Base-by-base conservation (phyloP, 2,113 vertebrate genomes). In the Gymnorhina tibicen region DNA sequence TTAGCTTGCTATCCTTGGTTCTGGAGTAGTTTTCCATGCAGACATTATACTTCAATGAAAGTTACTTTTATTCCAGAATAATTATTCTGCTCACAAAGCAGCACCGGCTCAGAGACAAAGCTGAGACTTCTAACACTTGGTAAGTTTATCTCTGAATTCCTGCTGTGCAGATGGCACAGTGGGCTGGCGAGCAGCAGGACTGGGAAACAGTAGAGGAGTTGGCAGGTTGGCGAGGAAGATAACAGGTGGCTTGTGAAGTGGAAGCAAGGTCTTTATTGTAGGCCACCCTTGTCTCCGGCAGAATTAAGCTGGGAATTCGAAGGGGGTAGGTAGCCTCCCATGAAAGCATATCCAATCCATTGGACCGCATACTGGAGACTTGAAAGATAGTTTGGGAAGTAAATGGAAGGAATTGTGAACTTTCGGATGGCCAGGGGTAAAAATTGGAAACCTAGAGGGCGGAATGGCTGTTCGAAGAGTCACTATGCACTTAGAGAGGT, bases 111-210 rank as follows among this genome's bases (percentile, higher is more conserved):
- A 2, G 78, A 96, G 95, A 95, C 91, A 97, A 96, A 96, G 93
- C 89, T 96, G 92, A 94, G 91, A 97, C 87, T 96, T 94, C 67
- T 96, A 95, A 95, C 93, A 96, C 94, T 91, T 91, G 17, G 74
- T 87, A 83, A 96, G 95, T 95, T 95, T 95, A 66, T 96, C 93
- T 95, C 81, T 89, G 78, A 95, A 93, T 93, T 96, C 93, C 94
- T 97, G 96, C 94, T 95, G 87, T 94, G 95, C 94, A 96, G 95
- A 96, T 96, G 94, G 95, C 91, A 35, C 78, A 96, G 96, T 96
- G 95, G 93, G 95, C 70, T 96, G 95, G 78, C 30, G 90, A 96
- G 95, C 95, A 97, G 95, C 79, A 95, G 85, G 96, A 94, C 93
- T 80, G 87, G 93, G 95, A 96, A 96, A 81, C 90, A 95, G 80